Conservation (phyloP, 2,888 invertebrate genomes). For the Drosophila anomelani region DNA sequence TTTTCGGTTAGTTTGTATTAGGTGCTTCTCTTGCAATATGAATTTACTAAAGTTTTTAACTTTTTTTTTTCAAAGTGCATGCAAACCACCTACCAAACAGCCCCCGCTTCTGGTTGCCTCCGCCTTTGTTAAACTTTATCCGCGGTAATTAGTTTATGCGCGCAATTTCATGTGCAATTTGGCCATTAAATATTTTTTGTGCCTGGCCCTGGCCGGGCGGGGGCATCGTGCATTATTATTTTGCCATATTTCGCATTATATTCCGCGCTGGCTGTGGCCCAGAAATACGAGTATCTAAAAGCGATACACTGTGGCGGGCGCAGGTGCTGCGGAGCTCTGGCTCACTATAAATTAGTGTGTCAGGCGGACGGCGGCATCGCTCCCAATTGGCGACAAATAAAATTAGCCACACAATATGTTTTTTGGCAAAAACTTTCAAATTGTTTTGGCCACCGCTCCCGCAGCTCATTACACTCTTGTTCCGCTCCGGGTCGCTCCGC, state of each 20-base stretch:
- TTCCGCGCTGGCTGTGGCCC: conserved; percentile 29
- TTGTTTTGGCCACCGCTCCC: conserved; percentile 58
- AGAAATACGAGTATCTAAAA: conserved; percentile 52
- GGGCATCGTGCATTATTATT: conserved; percentile 65
- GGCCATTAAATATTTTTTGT: conserved; percentile 67
- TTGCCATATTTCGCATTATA: conserved; percentile 61
- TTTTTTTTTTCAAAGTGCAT: conserved; percentile 11
- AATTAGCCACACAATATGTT: conserved; percentile 81
- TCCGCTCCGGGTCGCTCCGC: conserved; percentile 9
- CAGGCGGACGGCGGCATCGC: conserved; percentile 42
- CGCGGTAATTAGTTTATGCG: conserved; percentile 79
- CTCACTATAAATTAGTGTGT: conserved; percentile 70
- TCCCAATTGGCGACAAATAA: conserved; percentile 81
- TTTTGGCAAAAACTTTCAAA: conserved; percentile 78
- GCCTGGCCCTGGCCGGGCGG: conserved; percentile 11
- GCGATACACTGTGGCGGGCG: conserved; percentile 61
- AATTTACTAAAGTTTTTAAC: background rate
- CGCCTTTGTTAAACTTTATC: conserved; percentile 77
- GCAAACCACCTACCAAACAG: conserved; percentile 9
- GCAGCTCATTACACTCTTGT: conserved; percentile 65
- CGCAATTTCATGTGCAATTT: conserved; percentile 80
- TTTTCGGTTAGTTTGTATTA: no score
- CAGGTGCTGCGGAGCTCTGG: conserved; percentile 65
- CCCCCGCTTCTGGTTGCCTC: conserved; percentile 10
- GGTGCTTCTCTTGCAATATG: no score